phyloP scores from a whole-genome alignment of 2,888 invertebrate species.

The Catocala nupta region DNA sequence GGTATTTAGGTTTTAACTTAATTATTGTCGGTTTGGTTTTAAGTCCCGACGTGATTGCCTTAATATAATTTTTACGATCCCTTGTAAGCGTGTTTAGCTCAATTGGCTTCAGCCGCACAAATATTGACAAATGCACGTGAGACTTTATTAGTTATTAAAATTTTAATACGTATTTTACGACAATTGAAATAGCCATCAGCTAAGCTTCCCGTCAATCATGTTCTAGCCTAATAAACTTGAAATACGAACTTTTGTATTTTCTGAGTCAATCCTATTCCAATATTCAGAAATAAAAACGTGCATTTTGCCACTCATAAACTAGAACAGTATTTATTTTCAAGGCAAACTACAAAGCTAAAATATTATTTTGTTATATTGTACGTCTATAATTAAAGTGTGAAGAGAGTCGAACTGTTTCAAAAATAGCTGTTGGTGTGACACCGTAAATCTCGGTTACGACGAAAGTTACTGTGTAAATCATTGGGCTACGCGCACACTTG shows the following conservation, averaged over 20 bases:
- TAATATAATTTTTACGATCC: constrained; percentile 19
- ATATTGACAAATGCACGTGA: constrained; percentile 16
- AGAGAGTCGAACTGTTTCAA: constrained; percentile 79
- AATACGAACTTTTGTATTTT: constrained; percentile 34
- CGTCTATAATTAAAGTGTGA: constrained; percentile 83
- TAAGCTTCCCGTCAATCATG: constrained; percentile 38
- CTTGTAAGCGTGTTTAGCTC: constrained; percentile 12
- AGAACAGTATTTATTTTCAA: constrained; percentile 70
- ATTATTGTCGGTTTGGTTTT: constrained; percentile 2
- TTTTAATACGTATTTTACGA: constrained; percentile 17
- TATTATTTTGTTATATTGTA: constrained; percentile 80
- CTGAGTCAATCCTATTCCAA: constrained; percentile 27
- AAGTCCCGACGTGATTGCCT: constrained; percentile 2
- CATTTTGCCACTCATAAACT: constrained; percentile 55
- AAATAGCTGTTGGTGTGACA: constrained; percentile 81
- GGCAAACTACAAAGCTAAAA: constrained; percentile 70
- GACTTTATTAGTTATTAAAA: constrained; percentile 21
- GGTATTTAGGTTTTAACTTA: constrained; percentile 5
- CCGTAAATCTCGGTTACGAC: constrained; percentile 82
- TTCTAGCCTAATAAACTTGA: constrained; percentile 31
- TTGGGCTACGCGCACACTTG: constrained; percentile 67
- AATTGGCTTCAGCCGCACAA: constrained; percentile 10
- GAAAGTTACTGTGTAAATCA: constrained; percentile 81
- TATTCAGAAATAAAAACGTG: constrained; percentile 37
- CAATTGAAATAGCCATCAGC: constrained; percentile 17